These are phyloP conservation scores for Saccostrea cuccullata DNA, from an alignment of 1,140 invertebrate genomes.

Conservation along the genomic window DNA sequence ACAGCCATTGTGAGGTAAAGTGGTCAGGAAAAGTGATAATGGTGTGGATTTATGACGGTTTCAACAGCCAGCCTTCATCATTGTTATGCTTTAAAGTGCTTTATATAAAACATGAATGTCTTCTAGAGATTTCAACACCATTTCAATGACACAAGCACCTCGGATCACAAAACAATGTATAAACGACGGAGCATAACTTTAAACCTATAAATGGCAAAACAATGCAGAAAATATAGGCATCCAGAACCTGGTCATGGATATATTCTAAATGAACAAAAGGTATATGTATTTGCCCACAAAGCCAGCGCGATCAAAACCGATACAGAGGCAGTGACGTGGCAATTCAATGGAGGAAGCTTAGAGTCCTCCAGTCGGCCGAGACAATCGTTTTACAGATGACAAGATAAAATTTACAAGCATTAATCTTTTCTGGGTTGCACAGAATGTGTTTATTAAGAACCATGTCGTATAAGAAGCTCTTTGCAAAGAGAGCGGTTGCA, in stretches of 20 bases:
- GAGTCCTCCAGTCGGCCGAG: background rate
- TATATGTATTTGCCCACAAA: background rate
- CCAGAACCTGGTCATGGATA: background rate
- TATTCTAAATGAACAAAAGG: conserved; percentile 7
- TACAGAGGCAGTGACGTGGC: conserved; percentile 12
- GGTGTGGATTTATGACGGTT: background rate
- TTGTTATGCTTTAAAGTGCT: background rate
- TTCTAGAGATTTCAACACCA: background rate
- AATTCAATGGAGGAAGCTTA: background rate
- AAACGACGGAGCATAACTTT: conserved; percentile 14
- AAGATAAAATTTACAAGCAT: conserved; percentile 25
- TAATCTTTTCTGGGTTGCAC: background rate
- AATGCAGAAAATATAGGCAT: background rate
- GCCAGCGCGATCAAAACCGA: background rate
- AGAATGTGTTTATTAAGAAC: conserved; percentile 13
- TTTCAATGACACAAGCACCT: background rate
- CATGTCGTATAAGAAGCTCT: background rate
- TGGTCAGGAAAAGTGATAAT: background rate
- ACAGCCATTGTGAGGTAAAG: background rate
- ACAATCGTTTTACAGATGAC: background rate
- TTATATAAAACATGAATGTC: background rate
- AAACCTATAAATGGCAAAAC: background rate
- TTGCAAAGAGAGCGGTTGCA: background rate
- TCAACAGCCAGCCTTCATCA: background rate
- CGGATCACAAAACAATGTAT: background rate